A percentile compares a stretch with the other conserved stretches of the same genome.
Conservation (phyloP, 2,888 invertebrate genomes). For the Diabrotica balteata region DNA sequence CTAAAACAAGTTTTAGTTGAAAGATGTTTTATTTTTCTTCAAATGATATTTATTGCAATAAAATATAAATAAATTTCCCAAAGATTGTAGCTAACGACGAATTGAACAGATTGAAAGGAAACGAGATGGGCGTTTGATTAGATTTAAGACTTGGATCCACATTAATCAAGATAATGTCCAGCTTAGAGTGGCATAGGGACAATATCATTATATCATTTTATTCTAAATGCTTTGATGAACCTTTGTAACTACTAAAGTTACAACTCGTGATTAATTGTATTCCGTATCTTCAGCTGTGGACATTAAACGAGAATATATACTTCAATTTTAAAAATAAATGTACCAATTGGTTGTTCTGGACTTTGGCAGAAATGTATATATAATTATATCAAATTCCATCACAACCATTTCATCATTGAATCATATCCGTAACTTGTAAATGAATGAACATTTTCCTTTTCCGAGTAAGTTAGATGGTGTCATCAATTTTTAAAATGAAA, state of each 20-base stretch:
- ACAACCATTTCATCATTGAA: conserved; percentile 21
- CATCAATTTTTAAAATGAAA: conserved; percentile 27
- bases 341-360: conserved; percentile 22
- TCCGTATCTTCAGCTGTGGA: conserved; percentile 15
- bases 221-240: conserved; percentile 10
- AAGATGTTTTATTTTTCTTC: too few relatives aligned
- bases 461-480: conserved; percentile 25
- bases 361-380: conserved; percentile 24
- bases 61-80: too few relatives aligned
- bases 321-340: conserved; percentile 18
- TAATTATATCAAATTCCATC: conserved; percentile 25
- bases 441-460: conserved; percentile 20
- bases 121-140: too few relatives aligned
- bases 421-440: conserved; percentile 27
- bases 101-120: too few relatives aligned
- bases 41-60: too few relatives aligned
- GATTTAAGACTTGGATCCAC: too few relatives aligned
- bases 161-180: too few relatives aligned
- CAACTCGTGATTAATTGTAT: background rate
- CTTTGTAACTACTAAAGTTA: background rate
- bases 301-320: conserved; percentile 13
- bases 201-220: background rate
- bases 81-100: too few relatives aligned
- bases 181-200: too few relatives aligned
- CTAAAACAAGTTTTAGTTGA: too few relatives aligned